Evolutionary conservation across 2,113 vertebrate genomes (phyloP).

Genomic region (Cricetomys ansorgei): DNA sequence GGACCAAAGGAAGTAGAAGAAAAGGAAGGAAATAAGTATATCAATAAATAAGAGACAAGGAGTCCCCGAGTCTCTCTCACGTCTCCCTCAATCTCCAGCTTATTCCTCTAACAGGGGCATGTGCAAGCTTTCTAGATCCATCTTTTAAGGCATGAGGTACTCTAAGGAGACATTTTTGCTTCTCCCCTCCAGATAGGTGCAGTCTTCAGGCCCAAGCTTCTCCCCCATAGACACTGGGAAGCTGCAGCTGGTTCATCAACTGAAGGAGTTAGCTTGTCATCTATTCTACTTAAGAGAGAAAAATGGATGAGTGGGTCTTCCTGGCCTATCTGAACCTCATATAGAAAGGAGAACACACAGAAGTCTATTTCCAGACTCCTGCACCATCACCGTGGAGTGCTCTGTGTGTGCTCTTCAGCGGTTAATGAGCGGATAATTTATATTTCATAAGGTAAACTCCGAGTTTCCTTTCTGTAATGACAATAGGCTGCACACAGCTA

Average conservation of each 20-base stretch:
- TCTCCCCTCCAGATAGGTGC: not conserved
- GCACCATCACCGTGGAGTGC: not conserved
- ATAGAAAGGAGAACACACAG: not conserved
- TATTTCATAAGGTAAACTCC: constrained; percentile 84
- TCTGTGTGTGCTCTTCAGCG: constrained; percentile 29
- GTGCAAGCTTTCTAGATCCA: not conserved
- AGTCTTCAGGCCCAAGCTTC: not conserved
- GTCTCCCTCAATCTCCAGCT: too few relatives aligned
- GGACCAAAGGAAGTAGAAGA: not conserved
- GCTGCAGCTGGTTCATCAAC: not conserved
- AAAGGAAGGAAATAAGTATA: not conserved
- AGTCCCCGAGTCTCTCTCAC: too few relatives aligned
- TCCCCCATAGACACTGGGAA: not conserved
- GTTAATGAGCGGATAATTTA: constrained; percentile 83
- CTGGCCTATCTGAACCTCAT: not conserved
- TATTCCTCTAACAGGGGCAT: too few relatives aligned
- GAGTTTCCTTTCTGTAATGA: constrained; percentile 84
- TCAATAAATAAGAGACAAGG: not conserved
- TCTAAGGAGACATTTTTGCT: not conserved
- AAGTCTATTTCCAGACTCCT: constrained; percentile 53
- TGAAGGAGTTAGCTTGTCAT: not conserved
- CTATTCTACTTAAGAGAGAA: not conserved
- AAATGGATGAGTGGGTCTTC: not conserved
- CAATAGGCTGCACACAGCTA: constrained; percentile 78
- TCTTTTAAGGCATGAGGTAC: not conserved